Evolutionary conservation across 1,140 invertebrate species (phyloP).

Genomic region (Anoplophora glabripennis): DNA sequence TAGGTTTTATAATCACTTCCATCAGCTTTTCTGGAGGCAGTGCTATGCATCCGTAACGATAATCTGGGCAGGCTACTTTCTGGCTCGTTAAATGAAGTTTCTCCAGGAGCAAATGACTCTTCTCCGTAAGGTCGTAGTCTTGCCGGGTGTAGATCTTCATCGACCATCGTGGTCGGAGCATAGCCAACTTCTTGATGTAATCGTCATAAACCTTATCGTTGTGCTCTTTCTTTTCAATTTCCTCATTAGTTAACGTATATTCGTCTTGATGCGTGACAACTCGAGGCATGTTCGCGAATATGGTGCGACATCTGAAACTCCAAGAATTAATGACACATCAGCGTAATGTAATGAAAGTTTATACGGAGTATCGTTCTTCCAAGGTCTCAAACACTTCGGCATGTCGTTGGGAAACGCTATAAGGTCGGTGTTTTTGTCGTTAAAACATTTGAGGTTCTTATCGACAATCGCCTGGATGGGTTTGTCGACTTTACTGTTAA

Average conservation of each 20-base stretch:
- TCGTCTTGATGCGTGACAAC: conserved; percentile 13
- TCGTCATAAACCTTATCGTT: conserved; percentile 10
- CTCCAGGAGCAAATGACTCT: not conserved
- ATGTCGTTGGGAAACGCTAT: conserved; percentile 39
- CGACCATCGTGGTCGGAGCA: not conserved
- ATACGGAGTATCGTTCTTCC: conserved; percentile 24
- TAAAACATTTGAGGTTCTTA: conserved; percentile 6
- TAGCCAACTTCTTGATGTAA: conserved; percentile 11
- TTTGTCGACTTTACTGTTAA: conserved; percentile 23
- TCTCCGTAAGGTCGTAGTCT: conserved; percentile 19
- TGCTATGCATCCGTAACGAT: conserved; percentile 18
- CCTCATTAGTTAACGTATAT: conserved; percentile 12
- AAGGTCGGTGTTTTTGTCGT: conserved; percentile 24
- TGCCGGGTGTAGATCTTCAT: too few relatives aligned
- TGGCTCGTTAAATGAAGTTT: not conserved
- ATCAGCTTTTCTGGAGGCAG: conserved; percentile 25
- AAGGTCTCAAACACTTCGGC: conserved; percentile 27
- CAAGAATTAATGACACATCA: not conserved
- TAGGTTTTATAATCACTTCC: conserved; percentile 21
- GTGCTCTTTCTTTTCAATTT: conserved; percentile 10
- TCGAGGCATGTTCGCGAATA: conserved; percentile 23
- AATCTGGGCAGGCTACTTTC: conserved; percentile 6
- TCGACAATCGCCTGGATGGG: conserved; percentile 24
- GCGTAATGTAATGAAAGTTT: too few relatives aligned
- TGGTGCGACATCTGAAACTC: conserved; percentile 23